A percentile compares a stretch with the other conserved stretches of the same genome.
Conservation (phyloP, 1,140 invertebrate genomes). For the Andricus grossulariae region DNA sequence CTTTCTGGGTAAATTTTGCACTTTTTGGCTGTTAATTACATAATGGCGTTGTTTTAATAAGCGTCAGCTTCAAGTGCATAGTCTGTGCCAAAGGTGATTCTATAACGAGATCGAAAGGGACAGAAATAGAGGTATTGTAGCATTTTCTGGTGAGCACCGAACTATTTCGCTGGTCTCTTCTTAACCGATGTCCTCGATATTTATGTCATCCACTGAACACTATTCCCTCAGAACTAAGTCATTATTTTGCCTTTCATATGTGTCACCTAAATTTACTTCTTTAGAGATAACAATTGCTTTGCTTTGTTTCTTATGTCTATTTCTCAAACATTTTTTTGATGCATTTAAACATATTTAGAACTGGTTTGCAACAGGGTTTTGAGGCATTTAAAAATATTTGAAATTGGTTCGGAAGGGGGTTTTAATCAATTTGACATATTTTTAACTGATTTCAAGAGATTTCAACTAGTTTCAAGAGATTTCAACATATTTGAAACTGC, state of each 20-base stretch:
- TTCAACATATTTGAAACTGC: too few species aligned
- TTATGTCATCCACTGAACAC: constrained; percentile 8
- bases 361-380: too few species aligned
- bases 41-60: constrained; percentile 23
- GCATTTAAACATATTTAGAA: too few species aligned
- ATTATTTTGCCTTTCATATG: constrained; percentile 6
- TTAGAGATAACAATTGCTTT: too few species aligned
- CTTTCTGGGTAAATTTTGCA: too few species aligned
- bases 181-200: constrained; percentile 7
- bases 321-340: too few species aligned
- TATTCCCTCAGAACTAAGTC: constrained; percentile 8
- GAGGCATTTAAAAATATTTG: too few species aligned
- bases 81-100: not conserved
- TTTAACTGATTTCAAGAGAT: too few species aligned
- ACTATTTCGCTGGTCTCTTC: not conserved
- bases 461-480: too few species aligned
- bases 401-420: too few species aligned
- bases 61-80: not conserved
- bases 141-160: constrained; percentile 18
- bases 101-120: not conserved
- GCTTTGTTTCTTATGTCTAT: too few species aligned
- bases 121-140: constrained; percentile 27
- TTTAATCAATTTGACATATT: too few species aligned
- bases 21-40: not conserved
- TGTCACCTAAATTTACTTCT: not conserved